These are phyloP conservation scores for Miichthys miiuy DNA, from an alignment of 2,797 vertebrate genomes.

Conservation along the genomic window DNA sequence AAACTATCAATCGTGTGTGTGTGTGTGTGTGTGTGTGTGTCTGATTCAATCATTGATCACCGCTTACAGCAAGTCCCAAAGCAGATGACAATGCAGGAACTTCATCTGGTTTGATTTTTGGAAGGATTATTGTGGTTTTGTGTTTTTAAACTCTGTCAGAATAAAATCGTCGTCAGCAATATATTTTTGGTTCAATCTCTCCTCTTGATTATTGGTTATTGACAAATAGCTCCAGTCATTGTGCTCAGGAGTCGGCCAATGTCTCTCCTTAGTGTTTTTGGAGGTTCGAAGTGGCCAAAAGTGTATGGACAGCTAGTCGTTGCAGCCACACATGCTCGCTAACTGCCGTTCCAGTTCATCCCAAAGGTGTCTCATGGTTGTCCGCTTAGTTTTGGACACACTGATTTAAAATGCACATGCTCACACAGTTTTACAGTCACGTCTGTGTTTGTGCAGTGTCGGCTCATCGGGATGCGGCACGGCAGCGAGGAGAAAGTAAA, in stretches of 20 bases:
- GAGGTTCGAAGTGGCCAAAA: background rate
- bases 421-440: background rate
- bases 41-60: conserved; percentile 8
- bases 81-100: conserved; percentile 2
- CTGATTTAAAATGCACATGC: background rate
- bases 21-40: conserved; percentile 17
- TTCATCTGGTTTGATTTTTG: conserved; percentile 28
- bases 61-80: background rate
- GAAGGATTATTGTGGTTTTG: conserved; percentile 10
- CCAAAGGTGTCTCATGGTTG: background rate
- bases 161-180: conserved; percentile 33
- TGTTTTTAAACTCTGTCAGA: conserved; percentile 31
- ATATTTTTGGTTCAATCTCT: background rate
- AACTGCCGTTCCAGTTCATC: background rate
- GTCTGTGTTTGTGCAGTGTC: background rate
- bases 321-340: background rate
- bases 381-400: background rate
- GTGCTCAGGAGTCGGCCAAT: background rate
- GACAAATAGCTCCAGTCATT: conserved; percentile 39
- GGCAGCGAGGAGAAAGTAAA: no score
- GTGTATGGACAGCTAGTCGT: background rate
- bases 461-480: no score
- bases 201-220: conserved; percentile 31
- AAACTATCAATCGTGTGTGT: background rate
- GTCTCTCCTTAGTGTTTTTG: no score